Evolutionary conservation across 2,113 vertebrate species (phyloP), one percentile per base, ranked within the genome.

Genomic region (Hystrix brachyura): DNA sequence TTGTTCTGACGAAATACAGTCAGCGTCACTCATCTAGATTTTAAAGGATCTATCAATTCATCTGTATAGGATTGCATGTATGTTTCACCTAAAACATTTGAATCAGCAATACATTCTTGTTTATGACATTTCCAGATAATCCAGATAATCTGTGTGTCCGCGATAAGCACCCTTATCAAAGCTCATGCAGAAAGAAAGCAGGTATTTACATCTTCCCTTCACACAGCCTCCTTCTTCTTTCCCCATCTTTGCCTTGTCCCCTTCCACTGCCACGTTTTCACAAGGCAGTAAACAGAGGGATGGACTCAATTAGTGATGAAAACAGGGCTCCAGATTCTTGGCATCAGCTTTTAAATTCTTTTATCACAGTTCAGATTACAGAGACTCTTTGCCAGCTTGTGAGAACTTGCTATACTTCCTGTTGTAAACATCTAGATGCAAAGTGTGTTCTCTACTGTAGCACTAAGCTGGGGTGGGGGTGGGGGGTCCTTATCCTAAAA

Each of bases 141-240:
- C n/a, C 55, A n/a, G 14, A 55, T 59, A 76, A 90, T 7, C 62
- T n/a, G 34, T 21, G 23, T 43, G 46, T n/a, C 43, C 55, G 34
- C 71, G 69, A 38, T 48, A 87, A 96, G 87, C 43, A 59, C 29
- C 5, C 18, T 96, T 85, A 67, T 4, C 65, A 19, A 81, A 95
- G 64, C 19, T 59, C 60, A 11, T 25, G 19, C 15, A 64, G 80
- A 53, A 80, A 92, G 29, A 55, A 72, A 17, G 53, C 13, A 65
- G 27, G 4, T 17, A 46, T 57, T 55, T 34, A n/a, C 4, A 12
- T 2, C 23, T 69, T 90, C 27, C 21, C n/a, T 72, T 95, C 32
- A 15, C 8, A 11, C 0, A 34, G 4, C 12, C 34, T 59, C 2
- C 7, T 53, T 53, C 18, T 79, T 12, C 18, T 34, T n/a, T 55